Conservation (phyloP, 2,797 vertebrate genomes). For the Apogon talboti region DNA sequence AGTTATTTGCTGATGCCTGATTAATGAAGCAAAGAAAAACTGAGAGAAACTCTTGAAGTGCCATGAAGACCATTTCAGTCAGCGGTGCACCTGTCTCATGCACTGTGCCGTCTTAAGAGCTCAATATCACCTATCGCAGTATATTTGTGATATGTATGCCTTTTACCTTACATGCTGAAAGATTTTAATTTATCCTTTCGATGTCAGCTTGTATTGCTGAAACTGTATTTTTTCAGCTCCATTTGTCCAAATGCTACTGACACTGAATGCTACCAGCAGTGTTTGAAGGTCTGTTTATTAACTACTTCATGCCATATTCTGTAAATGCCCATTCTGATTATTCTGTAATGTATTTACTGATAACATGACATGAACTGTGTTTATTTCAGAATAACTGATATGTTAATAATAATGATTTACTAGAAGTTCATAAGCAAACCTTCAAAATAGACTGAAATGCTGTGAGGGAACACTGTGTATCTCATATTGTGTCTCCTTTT, state of each 20-base stretch:
- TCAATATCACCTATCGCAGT: conserved; percentile 57
- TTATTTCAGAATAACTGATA: conserved; percentile 40
- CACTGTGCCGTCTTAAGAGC: conserved; percentile 44
- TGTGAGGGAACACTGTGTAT: conserved; percentile 53
- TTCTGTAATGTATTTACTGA: conserved; percentile 55
- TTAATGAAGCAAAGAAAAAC: conserved; percentile 60
- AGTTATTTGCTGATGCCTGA: conserved; percentile 68
- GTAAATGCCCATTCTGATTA: conserved; percentile 64
- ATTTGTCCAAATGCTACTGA: conserved; percentile 37
- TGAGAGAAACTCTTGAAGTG: conserved; percentile 70
- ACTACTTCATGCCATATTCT: conserved; percentile 49
- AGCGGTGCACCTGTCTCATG: conserved; percentile 43
- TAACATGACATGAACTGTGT: conserved; percentile 50
- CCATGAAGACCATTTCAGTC: conserved; percentile 70
- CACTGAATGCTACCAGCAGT: conserved; percentile 35
- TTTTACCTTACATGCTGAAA: conserved; percentile 69
- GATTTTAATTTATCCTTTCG: conserved; percentile 48
- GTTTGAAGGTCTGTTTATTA: conserved; percentile 61
- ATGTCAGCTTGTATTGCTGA: conserved; percentile 63
- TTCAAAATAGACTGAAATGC: conserved; percentile 52
- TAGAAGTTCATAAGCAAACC: conserved; percentile 68
- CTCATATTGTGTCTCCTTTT: conserved; percentile 33
- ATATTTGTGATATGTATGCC: conserved; percentile 64
- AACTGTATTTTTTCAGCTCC: conserved; percentile 36
- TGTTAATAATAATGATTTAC: conserved; percentile 48